phyloP scores from a whole-genome alignment of 2,888 invertebrate species.

The Andricus curvator region DNA sequence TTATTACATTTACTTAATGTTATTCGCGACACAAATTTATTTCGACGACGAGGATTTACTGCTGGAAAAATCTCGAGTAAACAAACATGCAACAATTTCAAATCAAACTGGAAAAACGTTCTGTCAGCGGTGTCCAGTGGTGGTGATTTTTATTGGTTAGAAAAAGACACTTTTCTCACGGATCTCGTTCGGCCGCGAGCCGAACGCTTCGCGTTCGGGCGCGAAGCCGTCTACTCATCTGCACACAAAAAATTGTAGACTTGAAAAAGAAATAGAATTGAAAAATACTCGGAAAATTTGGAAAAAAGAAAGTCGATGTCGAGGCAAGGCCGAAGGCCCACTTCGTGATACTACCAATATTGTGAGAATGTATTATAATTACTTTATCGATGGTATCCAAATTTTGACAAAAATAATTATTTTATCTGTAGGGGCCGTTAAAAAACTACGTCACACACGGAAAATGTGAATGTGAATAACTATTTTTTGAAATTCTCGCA shows the following conservation, averaged over 20 bases:
- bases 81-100: background rate
- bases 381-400: background rate
- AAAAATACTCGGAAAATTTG: background rate
- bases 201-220: constrained; percentile 37
- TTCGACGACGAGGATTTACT: background rate
- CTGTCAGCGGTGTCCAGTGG: constrained; percentile 16
- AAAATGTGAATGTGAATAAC: too few relatives aligned
- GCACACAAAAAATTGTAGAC: too few relatives aligned
- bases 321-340: background rate
- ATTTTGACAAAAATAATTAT: background rate
- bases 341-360: background rate
- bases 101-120: constrained; percentile 6
- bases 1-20: constrained; percentile 43
- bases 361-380: background rate
- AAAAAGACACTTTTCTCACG: background rate
- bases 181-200: constrained; percentile 21
- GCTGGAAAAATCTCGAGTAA: constrained; percentile 3
- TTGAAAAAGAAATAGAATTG: background rate
- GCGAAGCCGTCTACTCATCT: background rate
- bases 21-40: constrained; percentile 10
- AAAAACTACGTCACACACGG: too few relatives aligned
- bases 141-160: constrained; percentile 18
- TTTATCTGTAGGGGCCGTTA: too few relatives aligned
- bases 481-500: too few relatives aligned
- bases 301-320: background rate